phyloP scores from a whole-genome alignment of 2,888 invertebrate genomes.

The Drosophila pseudotakahashii region DNA sequence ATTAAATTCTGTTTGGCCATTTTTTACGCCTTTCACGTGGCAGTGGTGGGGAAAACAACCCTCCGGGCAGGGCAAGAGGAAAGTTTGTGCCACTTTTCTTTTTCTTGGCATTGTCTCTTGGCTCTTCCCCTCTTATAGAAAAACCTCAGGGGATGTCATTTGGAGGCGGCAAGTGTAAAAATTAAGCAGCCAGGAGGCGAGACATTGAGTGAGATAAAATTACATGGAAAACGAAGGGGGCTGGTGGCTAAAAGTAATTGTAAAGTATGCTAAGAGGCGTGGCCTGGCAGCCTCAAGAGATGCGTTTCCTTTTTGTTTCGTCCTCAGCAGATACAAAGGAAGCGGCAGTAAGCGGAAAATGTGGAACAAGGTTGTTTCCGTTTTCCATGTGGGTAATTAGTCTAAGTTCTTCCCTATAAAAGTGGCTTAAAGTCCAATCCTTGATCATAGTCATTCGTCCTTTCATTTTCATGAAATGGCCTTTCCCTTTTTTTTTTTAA shows the following conservation, averaged over 20 bases:
- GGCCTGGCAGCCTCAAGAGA: slow-evolving; percentile 45
- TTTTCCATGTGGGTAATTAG: slow-evolving; percentile 46
- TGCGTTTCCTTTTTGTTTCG: slow-evolving; percentile 20
- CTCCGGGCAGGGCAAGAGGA: slow-evolving; percentile 17
- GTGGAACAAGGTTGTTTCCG: slow-evolving; percentile 41
- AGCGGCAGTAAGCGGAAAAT: slow-evolving; percentile 32
- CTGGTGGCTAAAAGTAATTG: slow-evolving; percentile 54
- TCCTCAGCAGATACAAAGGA: slow-evolving; percentile 12
- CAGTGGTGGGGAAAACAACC: slow-evolving; percentile 9
- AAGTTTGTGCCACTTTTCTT: slow-evolving; percentile 63
- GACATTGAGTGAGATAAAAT: slow-evolving; percentile 73
- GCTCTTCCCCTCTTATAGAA: not conserved
- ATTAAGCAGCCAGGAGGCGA: slow-evolving; percentile 62
- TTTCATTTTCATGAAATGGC: not conserved
- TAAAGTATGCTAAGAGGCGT: slow-evolving; percentile 52
- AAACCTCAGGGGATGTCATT: slow-evolving; percentile 70
- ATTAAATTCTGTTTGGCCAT: slow-evolving; percentile 35
- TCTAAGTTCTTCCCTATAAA: slow-evolving; percentile 9
- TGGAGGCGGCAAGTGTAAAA: slow-evolving; percentile 66
- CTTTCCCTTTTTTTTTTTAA: not conserved
- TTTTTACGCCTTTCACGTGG: slow-evolving; percentile 35
- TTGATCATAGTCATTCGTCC: not conserved
- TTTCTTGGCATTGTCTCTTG: slow-evolving; percentile 13
- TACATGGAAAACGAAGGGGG: slow-evolving; percentile 26
- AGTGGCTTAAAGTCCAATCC: slow-evolving; percentile 14